A percentile compares a stretch with the other conserved stretches of the same genome.
Evolutionary conservation across 2,888 invertebrate species (phyloP).

Genomic region (Notocelia uddmanniana): DNA sequence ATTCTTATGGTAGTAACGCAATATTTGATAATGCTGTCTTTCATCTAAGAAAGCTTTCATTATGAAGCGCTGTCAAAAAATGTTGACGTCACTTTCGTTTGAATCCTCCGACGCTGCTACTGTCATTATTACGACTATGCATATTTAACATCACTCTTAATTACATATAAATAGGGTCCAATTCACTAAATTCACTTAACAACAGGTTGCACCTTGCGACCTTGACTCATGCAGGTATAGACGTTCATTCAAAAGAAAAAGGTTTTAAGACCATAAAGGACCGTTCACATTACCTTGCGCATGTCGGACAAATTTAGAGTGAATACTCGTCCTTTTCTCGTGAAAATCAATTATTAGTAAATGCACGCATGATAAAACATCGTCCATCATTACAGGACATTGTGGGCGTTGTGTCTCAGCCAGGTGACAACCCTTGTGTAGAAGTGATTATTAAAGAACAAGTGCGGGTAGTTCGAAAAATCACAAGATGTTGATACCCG

Average conservation of each 20-base stretch:
- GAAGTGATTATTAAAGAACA: too few relatives aligned
- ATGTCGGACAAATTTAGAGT: too few relatives aligned
- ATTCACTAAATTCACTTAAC: conserved; percentile 2
- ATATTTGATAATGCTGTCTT: neutral
- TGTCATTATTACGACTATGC: neutral
- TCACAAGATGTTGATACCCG: too few relatives aligned
- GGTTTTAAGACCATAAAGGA: neutral
- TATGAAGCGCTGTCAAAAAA: conserved; percentile 4
- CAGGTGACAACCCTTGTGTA: too few relatives aligned
- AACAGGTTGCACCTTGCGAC: conserved; percentile 34
- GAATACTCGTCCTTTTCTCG: too few relatives aligned
- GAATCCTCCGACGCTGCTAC: conserved; percentile 9
- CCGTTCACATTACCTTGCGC: too few relatives aligned
- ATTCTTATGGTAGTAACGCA: neutral
- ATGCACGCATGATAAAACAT: too few relatives aligned
- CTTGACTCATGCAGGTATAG: conserved; percentile 39
- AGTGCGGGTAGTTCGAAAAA: too few relatives aligned
- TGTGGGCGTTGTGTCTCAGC: too few relatives aligned
- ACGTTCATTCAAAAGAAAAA: conserved; percentile 13
- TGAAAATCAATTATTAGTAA: too few relatives aligned
- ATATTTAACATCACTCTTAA: neutral
- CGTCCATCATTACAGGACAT: too few relatives aligned
- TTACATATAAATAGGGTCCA: neutral
- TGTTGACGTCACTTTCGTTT: conserved; percentile 14
- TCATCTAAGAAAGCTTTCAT: neutral